Evolutionary conservation across 1,140 invertebrate species (phyloP).

Genomic region (Amphibalanus amphitrite): DNA sequence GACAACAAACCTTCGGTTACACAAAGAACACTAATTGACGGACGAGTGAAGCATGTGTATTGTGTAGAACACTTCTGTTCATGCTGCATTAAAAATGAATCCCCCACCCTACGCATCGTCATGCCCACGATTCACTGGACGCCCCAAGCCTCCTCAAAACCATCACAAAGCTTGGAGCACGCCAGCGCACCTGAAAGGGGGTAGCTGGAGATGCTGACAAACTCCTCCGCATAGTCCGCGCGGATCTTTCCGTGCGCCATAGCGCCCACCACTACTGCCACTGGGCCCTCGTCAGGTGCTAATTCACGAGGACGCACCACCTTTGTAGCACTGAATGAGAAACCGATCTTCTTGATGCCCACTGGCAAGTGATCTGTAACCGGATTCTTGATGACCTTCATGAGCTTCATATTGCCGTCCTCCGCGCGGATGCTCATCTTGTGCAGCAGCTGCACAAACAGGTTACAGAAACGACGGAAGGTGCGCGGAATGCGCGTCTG

Average conservation of each 20-base stretch:
- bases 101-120: too few species aligned
- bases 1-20: too few species aligned
- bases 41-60: too few species aligned
- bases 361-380: conserved; percentile 87
- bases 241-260: conserved; percentile 89
- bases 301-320: conserved; percentile 58
- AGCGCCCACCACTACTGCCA: conserved; percentile 83
- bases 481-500: conserved; percentile 96
- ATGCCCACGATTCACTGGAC: too few species aligned
- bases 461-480: conserved; percentile 34
- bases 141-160: conserved; percentile 92
- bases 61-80: too few species aligned
- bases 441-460: conserved; percentile 86
- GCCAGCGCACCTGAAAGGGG: conserved; percentile 89
- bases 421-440: conserved; percentile 81
- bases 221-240: conserved; percentile 79
- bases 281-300: conserved; percentile 59
- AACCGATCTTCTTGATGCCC: conserved; percentile 75
- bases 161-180: conserved; percentile 88
- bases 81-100: too few species aligned
- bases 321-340: conserved; percentile 71
- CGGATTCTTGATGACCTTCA: conserved; percentile 97
- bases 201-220: conserved; percentile 84
- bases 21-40: too few species aligned
- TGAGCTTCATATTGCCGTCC: conserved; percentile 70